These are phyloP conservation scores for Sinocyclocheilus grahami DNA, from an alignment of 2,113 vertebrate genomes.

Conservation along the genomic window DNA sequence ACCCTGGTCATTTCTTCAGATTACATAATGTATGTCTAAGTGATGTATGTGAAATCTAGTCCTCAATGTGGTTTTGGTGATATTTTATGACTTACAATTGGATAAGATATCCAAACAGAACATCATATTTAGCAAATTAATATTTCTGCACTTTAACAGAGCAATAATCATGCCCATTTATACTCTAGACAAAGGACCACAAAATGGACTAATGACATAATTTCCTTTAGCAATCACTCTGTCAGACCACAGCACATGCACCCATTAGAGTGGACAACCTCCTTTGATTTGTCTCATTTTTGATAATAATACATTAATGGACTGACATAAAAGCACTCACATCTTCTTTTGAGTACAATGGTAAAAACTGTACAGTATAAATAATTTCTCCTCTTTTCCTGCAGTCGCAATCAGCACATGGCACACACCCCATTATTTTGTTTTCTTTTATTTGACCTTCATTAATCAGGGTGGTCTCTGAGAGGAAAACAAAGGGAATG, in stretches of 20 bases:
- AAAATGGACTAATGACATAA: slow-evolving; percentile 13
- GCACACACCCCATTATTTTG: not conserved
- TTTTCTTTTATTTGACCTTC: not conserved
- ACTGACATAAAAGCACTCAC: slow-evolving; percentile 34
- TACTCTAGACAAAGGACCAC: not conserved
- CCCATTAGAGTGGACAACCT: not conserved
- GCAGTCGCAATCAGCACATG: not conserved
- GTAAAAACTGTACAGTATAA: not conserved
- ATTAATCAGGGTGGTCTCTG: not conserved
- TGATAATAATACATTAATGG: slow-evolving; percentile 15
- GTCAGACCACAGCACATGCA: not conserved
- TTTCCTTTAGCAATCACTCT: not conserved
- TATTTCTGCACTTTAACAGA: not conserved
- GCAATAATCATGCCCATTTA: not conserved
- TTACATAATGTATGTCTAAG: not conserved
- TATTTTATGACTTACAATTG: not conserved
- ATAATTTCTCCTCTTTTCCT: slow-evolving; percentile 18
- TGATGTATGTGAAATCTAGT: not conserved
- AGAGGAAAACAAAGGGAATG: not conserved
- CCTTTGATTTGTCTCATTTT: slow-evolving; percentile 14
- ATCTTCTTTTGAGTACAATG: slow-evolving; percentile 34
- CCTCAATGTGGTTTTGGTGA: not conserved
- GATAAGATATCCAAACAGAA: not conserved
- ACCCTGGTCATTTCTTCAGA: not conserved
- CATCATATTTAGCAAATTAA: not conserved